Evolutionary conservation across 1,140 invertebrate genomes (phyloP), one percentile per base, ranked within the genome.

Genomic region (Panagrolaimus sp.): DNA sequence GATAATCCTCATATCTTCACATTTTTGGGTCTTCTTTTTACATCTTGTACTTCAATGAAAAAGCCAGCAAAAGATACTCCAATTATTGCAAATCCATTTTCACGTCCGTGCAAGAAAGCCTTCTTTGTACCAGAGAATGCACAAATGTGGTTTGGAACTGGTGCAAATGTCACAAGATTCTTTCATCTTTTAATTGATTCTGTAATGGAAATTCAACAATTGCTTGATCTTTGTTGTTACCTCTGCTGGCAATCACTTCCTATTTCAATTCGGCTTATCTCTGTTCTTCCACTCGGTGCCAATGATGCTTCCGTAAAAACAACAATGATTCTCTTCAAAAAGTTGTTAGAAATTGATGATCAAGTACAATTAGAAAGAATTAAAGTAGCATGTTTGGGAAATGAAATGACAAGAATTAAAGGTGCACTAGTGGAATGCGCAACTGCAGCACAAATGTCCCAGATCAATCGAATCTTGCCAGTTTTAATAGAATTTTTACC

Each of bases 61-160:
- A 57, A 57, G n/a, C 20, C 20, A 9, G n/a, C 51, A 25, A 38
- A 38, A 38, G 31, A 38, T 38, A 4, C 31, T 38, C 31, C 31
- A 38, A 27, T 27, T 23, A 27, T 20, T 16, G 13, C 27, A 27
- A 57, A 57, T 57, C 51, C 51, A 20, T 57, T 20, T 57, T 20
- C 51, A 13, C 51, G 51, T 25, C 51, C 51, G 0, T 57, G 14
- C 4, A 14, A 16, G 5, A 20, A 27, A 27, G 20, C 51, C 2
- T 57, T 57, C 51, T n/a, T 20, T 57, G 51, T 57, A 20, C 51
- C 51, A 11, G 51, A 57, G 27, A 57, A 57, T 20, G 51, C 51
- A 11, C 51, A n/a, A 57, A 4, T 27, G 2, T 57, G 51, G 51
- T 57, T 57, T 27, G 27, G 27, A 11, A 20, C 20, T 57, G 27